Conservation (phyloP, 2,113 vertebrate species). For the Catharus fuscescens region DNA sequence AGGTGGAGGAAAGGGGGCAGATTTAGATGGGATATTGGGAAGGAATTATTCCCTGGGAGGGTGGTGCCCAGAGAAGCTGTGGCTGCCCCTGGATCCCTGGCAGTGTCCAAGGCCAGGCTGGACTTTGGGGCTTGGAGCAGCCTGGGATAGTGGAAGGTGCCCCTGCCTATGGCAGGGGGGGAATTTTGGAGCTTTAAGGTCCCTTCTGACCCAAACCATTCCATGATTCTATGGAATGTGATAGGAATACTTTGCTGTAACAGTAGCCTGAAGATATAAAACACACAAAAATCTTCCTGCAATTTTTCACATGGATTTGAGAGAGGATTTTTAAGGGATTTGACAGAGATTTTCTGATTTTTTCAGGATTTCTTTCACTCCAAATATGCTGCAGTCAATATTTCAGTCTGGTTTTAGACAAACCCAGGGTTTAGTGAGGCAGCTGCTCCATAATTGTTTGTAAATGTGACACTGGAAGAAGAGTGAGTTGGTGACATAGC, state of each 20-base stretch:
- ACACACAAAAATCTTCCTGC: not conserved
- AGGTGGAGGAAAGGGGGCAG: not conserved
- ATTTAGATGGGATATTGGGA: not conserved
- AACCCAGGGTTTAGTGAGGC: not conserved
- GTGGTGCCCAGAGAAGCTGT: not conserved
- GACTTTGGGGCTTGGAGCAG: not conserved
- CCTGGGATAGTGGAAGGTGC: not conserved
- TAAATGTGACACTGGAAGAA: not conserved
- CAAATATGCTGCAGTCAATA: not conserved
- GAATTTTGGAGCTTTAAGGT: not conserved
- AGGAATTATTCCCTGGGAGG: not conserved
- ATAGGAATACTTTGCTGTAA: not conserved
- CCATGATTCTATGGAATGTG: not conserved
- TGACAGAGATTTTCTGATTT: not conserved
- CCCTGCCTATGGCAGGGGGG: not conserved
- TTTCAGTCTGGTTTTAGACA: not conserved
- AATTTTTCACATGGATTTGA: not conserved
- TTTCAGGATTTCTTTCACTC: not conserved
- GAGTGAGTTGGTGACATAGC: fast-evolving
- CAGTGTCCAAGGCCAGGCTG: fast-evolving
- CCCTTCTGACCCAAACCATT: not conserved
- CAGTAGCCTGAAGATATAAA: not conserved
- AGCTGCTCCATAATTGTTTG: not conserved
- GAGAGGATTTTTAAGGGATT: not conserved
- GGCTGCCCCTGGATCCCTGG: not conserved